Evolutionary conservation across 2,797 vertebrate genomes (phyloP).

Genomic region (Onychomys arenicola): DNA sequence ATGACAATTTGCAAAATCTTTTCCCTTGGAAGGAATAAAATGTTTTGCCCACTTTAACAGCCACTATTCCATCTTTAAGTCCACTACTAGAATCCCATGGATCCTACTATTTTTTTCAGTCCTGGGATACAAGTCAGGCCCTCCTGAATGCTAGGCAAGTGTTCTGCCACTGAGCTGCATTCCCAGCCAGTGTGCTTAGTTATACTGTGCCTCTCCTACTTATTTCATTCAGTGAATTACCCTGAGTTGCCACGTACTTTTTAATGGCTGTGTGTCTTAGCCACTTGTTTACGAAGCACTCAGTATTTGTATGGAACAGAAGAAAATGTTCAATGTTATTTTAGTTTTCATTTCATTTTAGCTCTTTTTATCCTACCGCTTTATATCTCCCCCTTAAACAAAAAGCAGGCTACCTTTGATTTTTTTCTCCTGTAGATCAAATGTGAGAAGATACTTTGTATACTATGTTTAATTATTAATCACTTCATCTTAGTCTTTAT

Average conservation of each 20-base stretch:
- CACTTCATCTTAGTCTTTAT: slow-evolving; percentile 36
- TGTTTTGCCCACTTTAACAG: not conserved
- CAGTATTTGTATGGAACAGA: slow-evolving; percentile 22
- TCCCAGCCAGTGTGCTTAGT: not conserved
- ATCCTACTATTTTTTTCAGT: not conserved
- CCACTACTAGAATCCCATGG: not conserved
- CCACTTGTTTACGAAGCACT: slow-evolving; percentile 35
- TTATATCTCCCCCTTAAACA: not conserved
- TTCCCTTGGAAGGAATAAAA: slow-evolving; percentile 38
- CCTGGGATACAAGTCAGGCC: too few relatives aligned
- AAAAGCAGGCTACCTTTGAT: slow-evolving; percentile 29
- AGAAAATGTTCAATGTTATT: slow-evolving; percentile 28
- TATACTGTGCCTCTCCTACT: slow-evolving; percentile 35
- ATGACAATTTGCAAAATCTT: slow-evolving; percentile 9
- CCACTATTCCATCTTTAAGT: slow-evolving; percentile 18
- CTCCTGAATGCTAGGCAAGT: not conserved
- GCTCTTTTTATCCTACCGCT: slow-evolving; percentile 41
- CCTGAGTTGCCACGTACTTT: slow-evolving; percentile 14
- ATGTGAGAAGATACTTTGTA: not conserved
- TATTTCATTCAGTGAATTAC: slow-evolving; percentile 43
- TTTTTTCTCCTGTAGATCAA: slow-evolving; percentile 25
- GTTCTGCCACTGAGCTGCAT: not conserved
- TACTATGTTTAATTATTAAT: slow-evolving; percentile 45
- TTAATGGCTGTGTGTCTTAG: slow-evolving; percentile 16
- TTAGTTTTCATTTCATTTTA: slow-evolving; percentile 51